Base-by-base conservation (phyloP, 2,888 invertebrate species). In the Tenthredo amoena region DNA sequence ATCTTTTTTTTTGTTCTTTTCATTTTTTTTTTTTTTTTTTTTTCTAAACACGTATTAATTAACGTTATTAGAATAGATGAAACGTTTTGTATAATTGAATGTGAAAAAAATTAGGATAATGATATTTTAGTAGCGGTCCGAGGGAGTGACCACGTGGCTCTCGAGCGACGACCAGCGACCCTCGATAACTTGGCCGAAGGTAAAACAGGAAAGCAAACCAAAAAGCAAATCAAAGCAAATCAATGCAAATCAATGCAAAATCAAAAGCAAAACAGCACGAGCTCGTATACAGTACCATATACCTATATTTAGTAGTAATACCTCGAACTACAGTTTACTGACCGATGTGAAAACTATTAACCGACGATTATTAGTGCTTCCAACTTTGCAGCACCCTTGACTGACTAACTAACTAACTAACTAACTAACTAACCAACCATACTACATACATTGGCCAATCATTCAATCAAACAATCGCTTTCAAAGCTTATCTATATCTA, bases 181-280 rank as follows among this genome's bases (percentile, higher is more conserved):
- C 93, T 94, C 91, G 94, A 94, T 94, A 94, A 94, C 92, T 94
- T 94, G 91, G 93, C 93, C 91, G 93, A 94, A 94, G 94, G 94
- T 94, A 94, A 93, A 91, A 88, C 87, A 90, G n/a, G 87, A 88
- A 85, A 76, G 85, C 21, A 76, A 76, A 34, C 2, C 26, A 18
- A 15, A 68, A 74, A 85, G 50, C 83, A 87, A 87, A 76, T 43
- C 47, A 62, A 58, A 31, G 74, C 37, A 50, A 55, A n/a, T n/a
- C 18, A 50, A 50, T 10, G 47, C 47, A 47, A 55, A n/a, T n/a
- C 0, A 50, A 43, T 43, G 43, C 43, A 43, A 43, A 43, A 9
- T 7, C 7, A 43, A 43, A 50, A n/a, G 55, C 55, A 55, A 55
- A 55, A 1, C 37, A 77, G 79, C 71, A 68, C 85, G 65, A 43